Percentiles rank a stretch among this genome's conserved stretches.
These are phyloP conservation scores for Nixonia krombeini DNA, from an alignment of 1,140 invertebrate species.

Conservation along the genomic window DNA sequence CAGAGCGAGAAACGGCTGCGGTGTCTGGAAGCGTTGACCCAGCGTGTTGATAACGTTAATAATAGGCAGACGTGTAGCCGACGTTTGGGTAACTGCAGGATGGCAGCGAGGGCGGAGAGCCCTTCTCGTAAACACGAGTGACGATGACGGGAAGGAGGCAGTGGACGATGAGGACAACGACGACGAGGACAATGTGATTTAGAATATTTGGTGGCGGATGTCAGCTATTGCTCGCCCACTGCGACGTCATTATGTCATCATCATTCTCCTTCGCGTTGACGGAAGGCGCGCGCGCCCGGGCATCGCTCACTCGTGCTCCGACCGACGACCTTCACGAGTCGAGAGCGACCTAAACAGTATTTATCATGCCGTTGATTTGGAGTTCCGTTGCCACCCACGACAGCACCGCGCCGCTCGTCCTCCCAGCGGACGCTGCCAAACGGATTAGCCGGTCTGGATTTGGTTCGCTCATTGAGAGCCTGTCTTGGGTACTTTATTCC, in stretches of 20 bases:
- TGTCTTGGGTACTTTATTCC: slow-evolving; percentile 15
- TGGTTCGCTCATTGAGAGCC: slow-evolving; percentile 9
- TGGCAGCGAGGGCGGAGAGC: slow-evolving; percentile 45
- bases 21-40: slow-evolving; percentile 30
- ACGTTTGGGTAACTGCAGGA: slow-evolving; percentile 48
- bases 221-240: slow-evolving; percentile 71
- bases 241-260: slow-evolving; percentile 72
- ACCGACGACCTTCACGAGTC: slow-evolving; percentile 52
- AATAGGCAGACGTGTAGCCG: slow-evolving; percentile 46
- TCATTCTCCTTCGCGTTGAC: slow-evolving; percentile 70
- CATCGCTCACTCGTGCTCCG: slow-evolving; percentile 63
- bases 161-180: slow-evolving; percentile 27
- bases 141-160: slow-evolving; percentile 58
- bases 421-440: slow-evolving; percentile 1
- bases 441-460: slow-evolving; percentile 5
- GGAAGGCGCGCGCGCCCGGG: slow-evolving; percentile 66
- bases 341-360: slow-evolving; percentile 61
- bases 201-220: slow-evolving; percentile 71
- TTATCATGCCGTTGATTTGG: slow-evolving; percentile 64
- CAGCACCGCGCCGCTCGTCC: slow-evolving; percentile 5
- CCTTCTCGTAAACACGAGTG: slow-evolving; percentile 62
- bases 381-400: slow-evolving; percentile 62
- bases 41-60: slow-evolving; percentile 47
- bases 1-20: slow-evolving; percentile 8
- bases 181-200: slow-evolving; percentile 63